Percentiles rank a stretch among this genome's conserved stretches.
phyloP scores from a whole-genome alignment of 2,888 invertebrate genomes.

The Mycalesis mineus region DNA sequence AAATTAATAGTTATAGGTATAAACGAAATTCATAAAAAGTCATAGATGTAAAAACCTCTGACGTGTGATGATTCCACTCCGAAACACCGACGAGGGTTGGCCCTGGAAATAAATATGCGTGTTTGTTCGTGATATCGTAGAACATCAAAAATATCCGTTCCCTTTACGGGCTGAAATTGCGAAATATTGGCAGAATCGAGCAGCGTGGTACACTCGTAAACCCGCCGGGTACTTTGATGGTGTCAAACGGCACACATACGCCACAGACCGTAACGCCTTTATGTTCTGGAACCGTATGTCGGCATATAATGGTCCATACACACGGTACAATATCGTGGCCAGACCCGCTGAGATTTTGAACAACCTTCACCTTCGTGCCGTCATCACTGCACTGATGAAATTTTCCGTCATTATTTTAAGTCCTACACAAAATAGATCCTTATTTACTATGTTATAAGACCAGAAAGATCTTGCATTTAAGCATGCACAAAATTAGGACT shows the following conservation, averaged over 20 bases:
- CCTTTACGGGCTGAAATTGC: slow-evolving; percentile 22
- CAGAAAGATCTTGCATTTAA: too few relatives aligned
- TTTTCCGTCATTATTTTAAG: too few relatives aligned
- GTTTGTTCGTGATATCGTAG: background rate
- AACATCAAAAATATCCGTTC: slow-evolving; percentile 22
- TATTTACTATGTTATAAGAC: too few relatives aligned
- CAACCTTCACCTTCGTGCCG: slow-evolving; percentile 2
- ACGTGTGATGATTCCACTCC: background rate
- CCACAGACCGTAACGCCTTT: slow-evolving; percentile 37
- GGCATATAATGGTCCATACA: slow-evolving; percentile 10
- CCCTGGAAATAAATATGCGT: background rate
- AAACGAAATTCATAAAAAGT: background rate
- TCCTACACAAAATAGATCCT: too few relatives aligned
- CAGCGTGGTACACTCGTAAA: slow-evolving; percentile 32
- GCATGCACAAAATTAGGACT: too few relatives aligned
- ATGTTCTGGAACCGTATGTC: slow-evolving; percentile 39
- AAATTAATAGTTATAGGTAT: too few relatives aligned
- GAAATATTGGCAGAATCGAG: slow-evolving; percentile 29
- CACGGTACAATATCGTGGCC: too few relatives aligned
- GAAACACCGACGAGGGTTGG: background rate
- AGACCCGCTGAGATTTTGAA: too few relatives aligned
- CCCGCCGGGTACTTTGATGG: slow-evolving; percentile 34
- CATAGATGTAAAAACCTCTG: background rate
- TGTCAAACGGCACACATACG: slow-evolving; percentile 32
- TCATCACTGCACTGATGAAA: background rate